These are phyloP conservation scores for Bufo bufo DNA, from an alignment of 2,113 vertebrate genomes.

Conservation along the genomic window DNA sequence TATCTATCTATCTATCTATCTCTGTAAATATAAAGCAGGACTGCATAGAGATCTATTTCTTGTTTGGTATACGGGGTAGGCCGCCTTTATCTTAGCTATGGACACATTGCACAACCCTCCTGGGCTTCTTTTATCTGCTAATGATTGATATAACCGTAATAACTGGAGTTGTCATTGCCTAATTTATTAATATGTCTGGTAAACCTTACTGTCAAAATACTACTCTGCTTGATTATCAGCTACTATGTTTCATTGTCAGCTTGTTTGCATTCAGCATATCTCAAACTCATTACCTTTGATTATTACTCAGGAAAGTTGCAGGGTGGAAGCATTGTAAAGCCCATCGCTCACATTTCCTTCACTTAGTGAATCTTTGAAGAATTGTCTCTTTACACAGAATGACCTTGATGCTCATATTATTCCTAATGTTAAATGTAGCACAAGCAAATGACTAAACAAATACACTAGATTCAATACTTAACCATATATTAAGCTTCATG, in stretches of 20 bases:
- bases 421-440: neutral
- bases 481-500: too few species aligned
- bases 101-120: too few species aligned
- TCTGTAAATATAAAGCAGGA: too few species aligned
- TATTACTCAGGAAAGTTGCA: neutral
- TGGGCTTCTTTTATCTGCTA: neutral
- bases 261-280: slow-evolving; percentile 32
- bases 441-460: neutral
- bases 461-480: too few species aligned
- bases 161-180: neutral
- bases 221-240: slow-evolving; percentile 14
- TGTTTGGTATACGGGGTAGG: too few species aligned
- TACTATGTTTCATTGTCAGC: slow-evolving; percentile 17
- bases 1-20: neutral
- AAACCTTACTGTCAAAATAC: slow-evolving; percentile 22
- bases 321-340: neutral
- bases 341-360: neutral
- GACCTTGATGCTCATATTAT: neutral
- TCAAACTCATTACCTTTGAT: slow-evolving; percentile 26
- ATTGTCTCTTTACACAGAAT: neutral
- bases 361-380: neutral
- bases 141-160: neutral
- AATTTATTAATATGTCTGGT: slow-evolving; percentile 28
- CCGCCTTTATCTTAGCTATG: too few species aligned
- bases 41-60: neutral